Conservation (phyloP, 2,797 vertebrate genomes). For the Xerus rutilus region DNA sequence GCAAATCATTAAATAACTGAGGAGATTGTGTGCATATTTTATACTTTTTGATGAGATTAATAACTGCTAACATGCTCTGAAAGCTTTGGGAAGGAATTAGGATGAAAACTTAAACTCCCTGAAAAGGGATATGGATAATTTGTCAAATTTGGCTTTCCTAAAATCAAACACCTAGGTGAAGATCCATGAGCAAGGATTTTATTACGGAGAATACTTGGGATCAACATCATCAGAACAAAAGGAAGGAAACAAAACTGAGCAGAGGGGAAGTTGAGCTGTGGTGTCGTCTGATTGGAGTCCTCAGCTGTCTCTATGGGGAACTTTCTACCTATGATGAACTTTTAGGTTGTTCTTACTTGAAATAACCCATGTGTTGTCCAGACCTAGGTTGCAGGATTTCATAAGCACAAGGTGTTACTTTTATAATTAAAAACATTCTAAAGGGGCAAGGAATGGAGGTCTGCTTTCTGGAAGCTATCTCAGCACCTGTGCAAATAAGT, state of each 20-base stretch:
- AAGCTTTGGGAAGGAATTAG: background rate
- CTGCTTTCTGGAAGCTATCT: background rate
- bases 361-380: background rate
- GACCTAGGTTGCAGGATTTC: background rate
- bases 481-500: background rate
- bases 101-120: conserved; percentile 6
- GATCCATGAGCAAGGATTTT: background rate
- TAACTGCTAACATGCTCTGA: background rate
- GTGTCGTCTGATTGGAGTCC: background rate
- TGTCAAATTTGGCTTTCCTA: background rate
- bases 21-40: background rate
- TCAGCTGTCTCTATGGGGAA: background rate
- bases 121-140: background rate
- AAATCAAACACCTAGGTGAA: background rate
- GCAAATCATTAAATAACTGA: background rate
- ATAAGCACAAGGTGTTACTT: background rate
- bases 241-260: background rate
- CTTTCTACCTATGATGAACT: background rate
- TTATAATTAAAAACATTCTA: background rate
- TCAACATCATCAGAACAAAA: background rate
- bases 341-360: background rate
- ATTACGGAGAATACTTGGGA: background rate
- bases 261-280: background rate
- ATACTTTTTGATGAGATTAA: background rate
- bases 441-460: background rate